Base-by-base conservation (phyloP, 2,113 vertebrate genomes). In the Mus musculus region DNA sequence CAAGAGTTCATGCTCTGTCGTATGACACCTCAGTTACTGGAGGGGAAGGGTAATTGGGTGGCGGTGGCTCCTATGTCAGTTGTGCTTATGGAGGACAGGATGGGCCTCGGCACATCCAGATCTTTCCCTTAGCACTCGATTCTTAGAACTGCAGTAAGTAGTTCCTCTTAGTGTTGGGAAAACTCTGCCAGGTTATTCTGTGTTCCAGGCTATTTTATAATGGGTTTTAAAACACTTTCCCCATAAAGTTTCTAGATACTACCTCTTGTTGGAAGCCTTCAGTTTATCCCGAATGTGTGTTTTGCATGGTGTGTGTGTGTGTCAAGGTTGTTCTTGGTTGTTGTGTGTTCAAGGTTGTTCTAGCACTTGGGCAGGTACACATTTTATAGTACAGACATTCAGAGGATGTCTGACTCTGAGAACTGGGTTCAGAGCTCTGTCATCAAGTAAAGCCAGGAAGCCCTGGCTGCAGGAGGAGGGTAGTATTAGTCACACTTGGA, bases 231-330 rank as follows among this genome's bases (percentile, higher is more conserved):
- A 73, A 33, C 24, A 30, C 90, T 71, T 75, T 77, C 6, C 76
- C 46, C 46, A 46, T 54, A 36, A 88, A 56, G 46, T 89, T 91
- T 96, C 73, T 85, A 49, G 65, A 71, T 22, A 42, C 20, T 42
- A 8, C 52, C 26, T 49, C 16, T 89, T 97, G 24, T 85, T 46
- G 56, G 65, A 93, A 95, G 42, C 72, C 26, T 86, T 90, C 30
- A 28, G 81, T 93, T 87, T 91, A 28, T 86, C 39, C 52, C 7
- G 7, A 63, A n/a, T 80, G 30, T 86, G 36, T 95, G 71, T 73
- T 59, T 81, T 90, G 39, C 5, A 3, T 39, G 54, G 12, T 36
- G 22, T 77, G 12, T 87, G 12, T 87, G 77, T 87, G 82, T 71
- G 65, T 20, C 33, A 76, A 12, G 61, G 14, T 65, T 49, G 52